Conservation (phyloP, 2,797 vertebrate genomes). For the Pitangus sulphuratus region DNA sequence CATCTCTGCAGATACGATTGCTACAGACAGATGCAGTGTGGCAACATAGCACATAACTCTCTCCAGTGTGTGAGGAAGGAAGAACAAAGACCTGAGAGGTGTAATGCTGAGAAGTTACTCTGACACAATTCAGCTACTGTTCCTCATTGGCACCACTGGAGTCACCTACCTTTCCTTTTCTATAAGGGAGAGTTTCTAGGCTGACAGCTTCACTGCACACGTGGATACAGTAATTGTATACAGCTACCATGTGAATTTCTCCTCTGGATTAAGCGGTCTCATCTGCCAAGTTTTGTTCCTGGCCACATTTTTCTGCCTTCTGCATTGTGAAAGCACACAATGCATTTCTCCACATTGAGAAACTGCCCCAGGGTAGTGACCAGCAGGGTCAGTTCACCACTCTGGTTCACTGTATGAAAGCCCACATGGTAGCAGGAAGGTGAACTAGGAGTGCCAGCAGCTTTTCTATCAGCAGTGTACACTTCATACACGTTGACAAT, state of each 20-base stretch:
- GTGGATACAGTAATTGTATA: neutral
- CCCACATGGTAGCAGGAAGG: neutral
- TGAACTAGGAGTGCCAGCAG: neutral
- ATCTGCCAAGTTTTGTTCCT: neutral
- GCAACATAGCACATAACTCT: neutral
- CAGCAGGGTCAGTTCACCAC: neutral
- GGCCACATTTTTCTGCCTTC: neutral
- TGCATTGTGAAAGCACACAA: neutral
- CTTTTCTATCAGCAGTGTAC: neutral
- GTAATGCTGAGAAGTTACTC: neutral
- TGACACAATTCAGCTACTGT: neutral
- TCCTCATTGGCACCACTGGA: neutral
- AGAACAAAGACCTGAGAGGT: neutral
- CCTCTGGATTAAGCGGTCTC: neutral
- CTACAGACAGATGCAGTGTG: neutral
- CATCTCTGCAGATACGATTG: neutral
- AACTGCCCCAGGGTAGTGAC: neutral
- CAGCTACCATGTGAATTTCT: neutral
- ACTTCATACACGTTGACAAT: neutral
- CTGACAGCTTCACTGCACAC: fast-evolving
- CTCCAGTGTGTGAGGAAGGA: neutral
- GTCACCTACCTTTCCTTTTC: neutral
- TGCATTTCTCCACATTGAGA: neutral
- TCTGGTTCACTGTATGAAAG: neutral
- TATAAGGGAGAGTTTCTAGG: neutral